Base-by-base conservation (phyloP, 2,113 vertebrate genomes). In the Rostratula benghalensis region DNA sequence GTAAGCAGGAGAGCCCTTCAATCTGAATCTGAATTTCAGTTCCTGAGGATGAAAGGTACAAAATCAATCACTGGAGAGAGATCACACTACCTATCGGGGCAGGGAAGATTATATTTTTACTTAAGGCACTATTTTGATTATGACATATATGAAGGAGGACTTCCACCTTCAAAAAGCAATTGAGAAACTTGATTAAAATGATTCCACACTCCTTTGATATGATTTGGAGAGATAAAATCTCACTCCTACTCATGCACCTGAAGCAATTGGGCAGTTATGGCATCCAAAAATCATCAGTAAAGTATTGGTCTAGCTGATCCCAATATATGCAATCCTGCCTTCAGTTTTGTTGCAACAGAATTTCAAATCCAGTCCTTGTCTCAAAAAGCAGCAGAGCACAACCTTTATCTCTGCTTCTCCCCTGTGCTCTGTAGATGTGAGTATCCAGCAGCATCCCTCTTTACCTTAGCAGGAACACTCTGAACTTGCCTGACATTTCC, bases 201-300 rank as follows among this genome's bases (percentile, higher is more conserved):
- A 68, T 46, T 61, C 63, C 25, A 60, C 65, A 73, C 25, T 39
- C 27, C 43, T 51, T 82, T 79, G 30, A 71, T 71, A 59, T 7
- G 11, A 67, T 92, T 88, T 60, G 12, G 19, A 84, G 43, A 94
- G 96, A 95, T 94, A 91, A 93, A 61, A 96, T 91, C 93, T 94
- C 2, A 0, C 39, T 71, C 73, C 96, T 93, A 75, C 87, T 93
- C 64, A 51, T 13, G 64, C 56, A 76, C 25, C 39, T 3, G 16
- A 94, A 91, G 57, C 30, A 87, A 82, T 13, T 56, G 23, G 23
- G 39, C 28, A 67, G 19, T 43, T 84, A 33, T 89, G 43, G 33
- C 39, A 65, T 68, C 25, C 39, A 75, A 94, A 97, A 84, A 63
- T 51, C 37, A 70, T 65, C 46, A 31, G 57, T 56, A 3, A 87